Conservation (phyloP, 37 sponge, comb jelly and placozoan genomes). For the Geodia barretti region DNA sequence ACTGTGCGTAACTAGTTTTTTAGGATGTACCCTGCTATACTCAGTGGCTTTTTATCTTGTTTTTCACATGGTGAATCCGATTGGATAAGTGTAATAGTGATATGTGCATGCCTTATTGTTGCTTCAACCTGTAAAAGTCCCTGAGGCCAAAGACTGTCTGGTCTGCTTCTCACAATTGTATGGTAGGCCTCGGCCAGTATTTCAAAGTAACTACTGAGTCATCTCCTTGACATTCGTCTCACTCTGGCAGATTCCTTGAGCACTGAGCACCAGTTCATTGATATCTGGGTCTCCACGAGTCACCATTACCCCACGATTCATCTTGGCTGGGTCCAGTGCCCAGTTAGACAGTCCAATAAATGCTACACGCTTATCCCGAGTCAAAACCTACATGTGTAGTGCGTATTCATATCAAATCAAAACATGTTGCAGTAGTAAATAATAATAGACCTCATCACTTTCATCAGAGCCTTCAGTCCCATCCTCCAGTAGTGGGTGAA, state of each 20-base stretch:
- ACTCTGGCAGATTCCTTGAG: slow-evolving; percentile 70
- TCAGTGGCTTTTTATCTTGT: no score
- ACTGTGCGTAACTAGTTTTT: no score
- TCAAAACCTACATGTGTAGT: slow-evolving; percentile 12
- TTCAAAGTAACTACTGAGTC: slow-evolving; percentile 28
- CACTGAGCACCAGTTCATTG: slow-evolving; percentile 76
- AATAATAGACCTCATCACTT: neutral
- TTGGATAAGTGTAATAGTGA: no score
- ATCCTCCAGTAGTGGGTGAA: slow-evolving; percentile 88
- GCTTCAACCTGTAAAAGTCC: slow-evolving; percentile 84
- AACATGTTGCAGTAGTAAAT: neutral
- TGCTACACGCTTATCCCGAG: slow-evolving; percentile 61
- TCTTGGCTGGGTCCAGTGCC: slow-evolving; percentile 96
- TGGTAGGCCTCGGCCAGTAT: slow-evolving; percentile 62
- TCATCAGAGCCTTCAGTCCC: slow-evolving; percentile 45
- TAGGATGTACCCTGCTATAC: no score
- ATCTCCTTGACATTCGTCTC: slow-evolving; percentile 29
- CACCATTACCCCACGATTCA: slow-evolving; percentile 94
- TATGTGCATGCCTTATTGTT: no score
- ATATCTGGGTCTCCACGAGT: slow-evolving; percentile 76
- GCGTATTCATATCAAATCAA: neutral
- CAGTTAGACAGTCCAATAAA: slow-evolving; percentile 96
- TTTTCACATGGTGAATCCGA: no score
- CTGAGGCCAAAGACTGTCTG: slow-evolving; percentile 79
- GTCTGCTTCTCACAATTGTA: slow-evolving; percentile 29